Evolutionary conservation across 1,140 invertebrate genomes (phyloP), one percentile per base, ranked within the genome.

Genomic region (Tachypleus tridentatus): DNA sequence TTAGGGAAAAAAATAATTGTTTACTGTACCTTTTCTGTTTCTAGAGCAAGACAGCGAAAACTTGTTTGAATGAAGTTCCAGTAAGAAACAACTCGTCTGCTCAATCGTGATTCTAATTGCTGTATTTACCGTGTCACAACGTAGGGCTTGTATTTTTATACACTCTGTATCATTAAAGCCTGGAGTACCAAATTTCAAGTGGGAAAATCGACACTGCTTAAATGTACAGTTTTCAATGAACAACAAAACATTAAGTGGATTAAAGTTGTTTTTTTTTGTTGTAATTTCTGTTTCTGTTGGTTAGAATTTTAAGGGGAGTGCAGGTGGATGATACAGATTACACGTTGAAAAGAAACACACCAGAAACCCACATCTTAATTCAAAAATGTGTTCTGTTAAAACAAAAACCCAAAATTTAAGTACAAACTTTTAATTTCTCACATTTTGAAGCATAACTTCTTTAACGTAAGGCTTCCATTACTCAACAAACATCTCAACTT

Each of bases 61-160:
- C 79, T 91, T 67, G 86, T 87, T 3, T 88, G 87, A 7, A 85
- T 91, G 80, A 93, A 93, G 79, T 88, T 86, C 7, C 90, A 92
- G 85, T 93, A 85, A 91, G 82, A 74, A 58, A 68, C 76, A 52
- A 63, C 59, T 53, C 7, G 51, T 64, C 7, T 54, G n/a, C 7
- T 54, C n/a, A 54, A 8, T 54, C 53, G 7, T 54, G n/a, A 54
- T 8, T 54, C 7, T 54, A 3, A 54, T 8, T 8, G 7, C 7
- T n/a, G 7, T 8, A 54, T 54, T 8, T 54, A 54, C 7, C 53
- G n/a, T 54, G n/a, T 8, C 7, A 8, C n/a, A 7, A n/a, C 29
- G 10, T 4, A 57, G 56, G 29, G 29, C 9, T n/a, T 3, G 4
- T 5, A 57, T 57, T 7, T n/a, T 10, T 57, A 57, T 6, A 11